Base-by-base conservation (phyloP, 2,113 vertebrate genomes). In the Ophthalmolycus amberensis region DNA sequence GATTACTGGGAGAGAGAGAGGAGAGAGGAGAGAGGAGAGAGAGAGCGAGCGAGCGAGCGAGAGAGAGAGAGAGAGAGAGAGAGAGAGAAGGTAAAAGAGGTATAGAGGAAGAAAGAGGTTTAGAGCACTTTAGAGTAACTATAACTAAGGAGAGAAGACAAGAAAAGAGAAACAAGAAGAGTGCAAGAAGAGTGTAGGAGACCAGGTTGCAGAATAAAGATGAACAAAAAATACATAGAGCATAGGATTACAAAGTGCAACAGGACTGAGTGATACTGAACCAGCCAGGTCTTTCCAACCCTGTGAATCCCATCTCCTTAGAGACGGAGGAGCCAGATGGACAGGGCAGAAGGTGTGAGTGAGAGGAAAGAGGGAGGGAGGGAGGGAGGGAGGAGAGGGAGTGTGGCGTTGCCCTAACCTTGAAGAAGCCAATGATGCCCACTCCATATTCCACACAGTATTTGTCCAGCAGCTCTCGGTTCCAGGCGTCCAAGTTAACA, bases 341-440 rank as follows among this genome's bases (percentile, higher is more conserved):
- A 92, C 85, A 92, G 84, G 90, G 85, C 91, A 90, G 88, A 89
- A 90, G 89, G 91, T 90, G 89, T 83, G 84, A 92, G 84, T 48
- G 86, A 88, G 84, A 82, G 79, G 77, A 52, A 67, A 64, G 71
- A 70, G 77, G 71, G 67, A 63, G 44, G 34, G 71, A 70, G 77
- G 71, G 67, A 63, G 44, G 34, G 63, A 73, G 75, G 79, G 65
- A 37, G 63, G 63, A 54, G 84, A 56, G 81, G 50, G 77, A 81
- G 84, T 83, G 85, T 72, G 75, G 65, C 79, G 90, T 80, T 85
- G 86, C 90, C 8, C 89, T 56, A 90, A 99, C 98, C 97, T 99
- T 99, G 94, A 99, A 99, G 95, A 99, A 99, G 90, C 97, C 98
- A 0, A 99, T 96, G 94, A 99, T 99, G 87, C 98, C 98, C 85